Evolutionary conservation across 2,797 vertebrate species (phyloP), one percentile per base, ranked within the genome.

Genomic region (Lepilemur septentrionalis): DNA sequence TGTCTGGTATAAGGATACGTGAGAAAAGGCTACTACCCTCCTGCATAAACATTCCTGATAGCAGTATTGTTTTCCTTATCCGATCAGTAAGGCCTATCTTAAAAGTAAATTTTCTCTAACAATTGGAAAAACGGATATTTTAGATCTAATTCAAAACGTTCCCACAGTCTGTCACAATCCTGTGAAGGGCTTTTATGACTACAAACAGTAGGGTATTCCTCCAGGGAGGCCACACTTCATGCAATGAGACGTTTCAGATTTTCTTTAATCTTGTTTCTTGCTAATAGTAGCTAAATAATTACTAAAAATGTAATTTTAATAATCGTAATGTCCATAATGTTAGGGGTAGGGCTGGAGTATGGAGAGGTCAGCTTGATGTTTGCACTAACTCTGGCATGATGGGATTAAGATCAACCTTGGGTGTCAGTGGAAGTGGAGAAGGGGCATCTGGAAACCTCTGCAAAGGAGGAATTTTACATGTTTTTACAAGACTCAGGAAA

Each of bases 31-130:
- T 46, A 59, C 78, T 32, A 25, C 6, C 20, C 32, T 20, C 18
- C 0, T 2, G 30, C 15, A 5, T 18, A 87, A 43, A 69, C 18
- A 59, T 90, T 76, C 48, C n/a, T 25, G n/a, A 48, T 41, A 93
- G 69, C 13, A 20, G 18, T 11, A 65, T 2, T 73, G 17, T 35
- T 88, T 87, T 93, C 9, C 18, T 91, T 73, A 61, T 63, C 12
- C 9, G 76, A 57, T 28, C 52, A 75, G 32, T 61, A 22, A 87
- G 10, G 12, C 20, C 38, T 4, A 52, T 32, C 32, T 93, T 14
- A 55, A 89, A 92, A 92, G 72, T 41, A 80, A 70, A 80, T 38
- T 80, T 95, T 70, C 32, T 89, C 1, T 61, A 43, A 41, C 59
- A 63, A 63, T 17, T 78, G 38, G 30, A 82, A 97, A 93, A 76